Percentiles rank a stretch among this genome's conserved stretches.
These are phyloP conservation scores for Telmatherina bonti DNA, from an alignment of 2,797 vertebrate species.

Conservation along the genomic window DNA sequence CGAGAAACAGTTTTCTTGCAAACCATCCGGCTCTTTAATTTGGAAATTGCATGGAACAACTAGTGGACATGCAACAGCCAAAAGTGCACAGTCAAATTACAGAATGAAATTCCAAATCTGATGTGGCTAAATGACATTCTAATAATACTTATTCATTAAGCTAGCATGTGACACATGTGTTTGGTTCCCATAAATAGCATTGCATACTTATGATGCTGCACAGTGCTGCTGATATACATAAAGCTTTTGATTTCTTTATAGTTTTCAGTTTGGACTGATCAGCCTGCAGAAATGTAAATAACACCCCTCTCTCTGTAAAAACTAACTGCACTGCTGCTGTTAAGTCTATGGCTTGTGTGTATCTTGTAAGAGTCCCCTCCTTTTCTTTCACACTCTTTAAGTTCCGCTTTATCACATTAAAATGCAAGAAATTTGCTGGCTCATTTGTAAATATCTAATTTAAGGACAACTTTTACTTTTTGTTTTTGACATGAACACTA, in stretches of 20 bases:
- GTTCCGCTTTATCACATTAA: not conserved
- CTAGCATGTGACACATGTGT: not conserved
- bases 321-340: not conserved
- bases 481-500: not conserved
- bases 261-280: not conserved
- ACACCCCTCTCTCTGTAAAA: not conserved
- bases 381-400: not conserved
- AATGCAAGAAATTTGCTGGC: not conserved
- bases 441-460: not conserved
- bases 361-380: not conserved
- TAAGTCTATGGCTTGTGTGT: not conserved
- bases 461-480: not conserved
- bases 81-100: too few relatives aligned
- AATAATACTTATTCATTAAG: not conserved
- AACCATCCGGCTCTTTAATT: not conserved
- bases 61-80: too few relatives aligned
- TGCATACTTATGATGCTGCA: not conserved
- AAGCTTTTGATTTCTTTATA: not conserved
- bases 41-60: not conserved
- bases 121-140: not conserved
- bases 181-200: not conserved
- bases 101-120: too few relatives aligned
- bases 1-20: too few relatives aligned
- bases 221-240: not conserved
- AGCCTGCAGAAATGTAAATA: not conserved